A percentile compares a stretch with the other conserved stretches of the same genome.
phyloP scores from a whole-genome alignment of 2,113 vertebrate genomes.

The Murina feae region DNA sequence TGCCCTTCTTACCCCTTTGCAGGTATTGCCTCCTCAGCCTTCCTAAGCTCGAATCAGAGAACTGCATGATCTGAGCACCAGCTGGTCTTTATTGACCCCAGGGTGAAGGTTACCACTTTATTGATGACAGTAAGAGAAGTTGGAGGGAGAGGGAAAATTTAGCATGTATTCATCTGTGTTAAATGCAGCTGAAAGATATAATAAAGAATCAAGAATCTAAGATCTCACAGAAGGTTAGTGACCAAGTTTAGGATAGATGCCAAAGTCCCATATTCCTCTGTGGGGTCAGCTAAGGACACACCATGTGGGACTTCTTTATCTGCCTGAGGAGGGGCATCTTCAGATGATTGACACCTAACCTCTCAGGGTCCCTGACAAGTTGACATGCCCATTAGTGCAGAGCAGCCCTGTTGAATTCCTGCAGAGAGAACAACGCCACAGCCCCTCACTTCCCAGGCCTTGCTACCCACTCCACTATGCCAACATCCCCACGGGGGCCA shows the following conservation, averaged over 20 bases:
- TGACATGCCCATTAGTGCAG: rapidly evolving
- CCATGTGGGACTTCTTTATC: too few species aligned
- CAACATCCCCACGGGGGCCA: rapidly evolving
- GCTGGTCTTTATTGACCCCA: neutral
- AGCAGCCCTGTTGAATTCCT: neutral
- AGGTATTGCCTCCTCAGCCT: neutral
- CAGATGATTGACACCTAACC: neutral
- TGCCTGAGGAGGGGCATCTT: neutral
- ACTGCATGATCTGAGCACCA: neutral
- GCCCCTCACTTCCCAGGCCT: too few species aligned
- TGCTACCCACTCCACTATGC: too few species aligned
- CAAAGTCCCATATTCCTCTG: neutral
- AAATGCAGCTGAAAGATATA: neutral
- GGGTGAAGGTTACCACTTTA: neutral
- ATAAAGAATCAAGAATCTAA: neutral
- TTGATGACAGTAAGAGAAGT: neutral
- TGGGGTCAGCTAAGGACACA: neutral
- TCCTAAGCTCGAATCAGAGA: neutral
- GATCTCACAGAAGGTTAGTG: neutral
- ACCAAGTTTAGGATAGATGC: neutral
- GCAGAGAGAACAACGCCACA: neutral
- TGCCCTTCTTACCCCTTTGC: neutral
- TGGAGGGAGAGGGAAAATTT: neutral
- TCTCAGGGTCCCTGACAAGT: neutral
- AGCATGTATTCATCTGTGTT: neutral